phyloP scores from a whole-genome alignment of 2,113 vertebrate genomes.

The Pelvicachromis taeniatus region DNA sequence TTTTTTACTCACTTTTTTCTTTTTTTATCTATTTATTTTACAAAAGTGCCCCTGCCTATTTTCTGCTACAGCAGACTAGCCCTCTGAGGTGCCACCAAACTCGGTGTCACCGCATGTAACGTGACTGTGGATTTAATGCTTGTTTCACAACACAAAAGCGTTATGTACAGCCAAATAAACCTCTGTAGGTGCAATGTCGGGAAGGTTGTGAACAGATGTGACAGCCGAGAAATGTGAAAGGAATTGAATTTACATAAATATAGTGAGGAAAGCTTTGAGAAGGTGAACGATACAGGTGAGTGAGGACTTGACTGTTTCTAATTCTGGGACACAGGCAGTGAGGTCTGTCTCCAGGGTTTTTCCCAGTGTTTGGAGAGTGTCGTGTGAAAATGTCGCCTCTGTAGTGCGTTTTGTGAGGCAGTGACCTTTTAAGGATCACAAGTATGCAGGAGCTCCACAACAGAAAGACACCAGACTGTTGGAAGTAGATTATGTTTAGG shows the following conservation, averaged over 20 bases:
- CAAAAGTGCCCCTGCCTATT: not conserved
- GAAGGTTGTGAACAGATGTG: not conserved
- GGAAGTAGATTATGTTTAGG: constrained; percentile 22
- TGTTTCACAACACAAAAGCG: not conserved
- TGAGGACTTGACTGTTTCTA: constrained; percentile 34
- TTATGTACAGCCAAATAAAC: not conserved
- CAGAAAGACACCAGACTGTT: constrained; percentile 12
- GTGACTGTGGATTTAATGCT: not conserved
- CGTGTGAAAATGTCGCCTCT: constrained; percentile 47
- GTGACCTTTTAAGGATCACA: constrained; percentile 61
- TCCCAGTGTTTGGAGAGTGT: constrained; percentile 33
- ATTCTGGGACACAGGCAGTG: constrained; percentile 33
- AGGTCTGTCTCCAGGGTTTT: constrained; percentile 51
- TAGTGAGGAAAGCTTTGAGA: not conserved
- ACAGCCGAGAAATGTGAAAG: not conserved
- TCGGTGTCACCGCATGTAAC: not conserved
- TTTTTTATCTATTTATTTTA: not conserved
- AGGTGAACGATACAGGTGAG: constrained; percentile 29
- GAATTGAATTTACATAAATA: not conserved
- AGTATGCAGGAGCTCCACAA: constrained; percentile 20
- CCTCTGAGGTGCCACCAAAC: not conserved
- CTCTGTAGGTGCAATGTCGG: not conserved
- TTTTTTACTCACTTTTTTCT: constrained; percentile 7
- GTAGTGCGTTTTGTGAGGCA: constrained; percentile 36
- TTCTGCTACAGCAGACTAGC: not conserved